Evolutionary conservation across 1,140 invertebrate genomes (phyloP).

Genomic region (Papilio polyxenes): DNA sequence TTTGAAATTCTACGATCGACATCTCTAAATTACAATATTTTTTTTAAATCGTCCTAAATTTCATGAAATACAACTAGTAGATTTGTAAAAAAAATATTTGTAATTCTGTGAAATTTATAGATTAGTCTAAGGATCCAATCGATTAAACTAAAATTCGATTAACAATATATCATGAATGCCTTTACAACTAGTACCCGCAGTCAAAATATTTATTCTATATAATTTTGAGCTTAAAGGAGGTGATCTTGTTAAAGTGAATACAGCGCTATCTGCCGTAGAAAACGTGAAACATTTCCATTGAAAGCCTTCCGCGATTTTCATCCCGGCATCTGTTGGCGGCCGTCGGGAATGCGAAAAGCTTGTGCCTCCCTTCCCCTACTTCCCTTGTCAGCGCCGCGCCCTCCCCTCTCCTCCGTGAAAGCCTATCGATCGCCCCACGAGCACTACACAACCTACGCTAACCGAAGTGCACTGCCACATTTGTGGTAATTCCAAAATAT

Average conservation of each 20-base stretch:
- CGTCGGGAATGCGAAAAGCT: conserved; percentile 49
- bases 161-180: too few species aligned
- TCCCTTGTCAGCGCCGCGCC: conserved; percentile 43
- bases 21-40: neutral
- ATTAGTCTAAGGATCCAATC: too few species aligned
- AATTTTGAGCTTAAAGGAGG: neutral
- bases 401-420: conserved; percentile 52
- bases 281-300: conserved; percentile 48
- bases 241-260: conserved; percentile 28
- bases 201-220: neutral
- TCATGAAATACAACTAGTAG: too few species aligned
- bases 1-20: neutral
- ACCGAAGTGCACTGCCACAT: conserved; percentile 65
- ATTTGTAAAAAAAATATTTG: too few species aligned
- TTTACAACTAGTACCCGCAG: too few species aligned
- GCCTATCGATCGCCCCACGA: conserved; percentile 68
- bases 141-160: too few species aligned
- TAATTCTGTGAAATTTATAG: too few species aligned
- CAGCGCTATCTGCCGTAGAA: conserved; percentile 57
- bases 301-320: conserved; percentile 48
- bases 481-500: conserved; percentile 52
- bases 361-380: conserved; percentile 42
- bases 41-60: too few species aligned
- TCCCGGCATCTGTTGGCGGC: conserved; percentile 66
- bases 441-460: conserved; percentile 71